Evolutionary conservation across 2,113 vertebrate genomes (phyloP).

Genomic region (Cheilinus undulatus): DNA sequence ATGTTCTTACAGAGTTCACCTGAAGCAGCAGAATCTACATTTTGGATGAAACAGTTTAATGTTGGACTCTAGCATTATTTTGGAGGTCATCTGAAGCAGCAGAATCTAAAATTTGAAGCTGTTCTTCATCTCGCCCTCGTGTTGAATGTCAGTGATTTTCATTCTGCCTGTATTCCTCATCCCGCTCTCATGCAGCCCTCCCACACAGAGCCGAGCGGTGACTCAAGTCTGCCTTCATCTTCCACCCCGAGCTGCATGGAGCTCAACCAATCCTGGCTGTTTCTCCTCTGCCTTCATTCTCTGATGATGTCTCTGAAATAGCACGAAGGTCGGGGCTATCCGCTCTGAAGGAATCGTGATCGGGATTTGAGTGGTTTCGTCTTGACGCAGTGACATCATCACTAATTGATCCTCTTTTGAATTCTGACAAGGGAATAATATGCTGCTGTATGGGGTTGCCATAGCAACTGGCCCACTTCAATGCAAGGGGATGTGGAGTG

Average conservation of each 20-base stretch:
- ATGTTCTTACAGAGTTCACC: no score
- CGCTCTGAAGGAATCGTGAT: constrained; percentile 32
- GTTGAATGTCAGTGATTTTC: constrained; percentile 32
- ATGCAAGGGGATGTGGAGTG: constrained; percentile 55
- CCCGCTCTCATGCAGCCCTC: constrained; percentile 48
- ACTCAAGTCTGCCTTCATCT: constrained; percentile 56
- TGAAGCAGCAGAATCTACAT: no score
- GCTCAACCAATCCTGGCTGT: neutral
- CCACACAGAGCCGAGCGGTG: constrained; percentile 57
- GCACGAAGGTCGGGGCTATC: neutral
- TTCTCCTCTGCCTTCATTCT: neutral
- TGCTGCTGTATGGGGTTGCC: constrained; percentile 71
- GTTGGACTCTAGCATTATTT: no score
- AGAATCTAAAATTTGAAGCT: neutral
- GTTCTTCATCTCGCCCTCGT: constrained; percentile 3
- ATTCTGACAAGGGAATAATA: constrained; percentile 55
- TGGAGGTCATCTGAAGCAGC: neutral
- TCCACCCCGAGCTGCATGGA: constrained; percentile 28
- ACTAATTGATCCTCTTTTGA: constrained; percentile 74
- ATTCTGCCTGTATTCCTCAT: constrained; percentile 27
- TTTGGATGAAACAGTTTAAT: no score
- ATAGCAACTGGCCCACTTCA: constrained; percentile 73
- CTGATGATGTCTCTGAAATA: constrained; percentile 18
- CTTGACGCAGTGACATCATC: constrained; percentile 68
- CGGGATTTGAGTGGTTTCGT: constrained; percentile 30